These are phyloP conservation scores for Eudyptes chrysolophus DNA, from an alignment of 2,113 vertebrate species.

Conservation along the genomic window DNA sequence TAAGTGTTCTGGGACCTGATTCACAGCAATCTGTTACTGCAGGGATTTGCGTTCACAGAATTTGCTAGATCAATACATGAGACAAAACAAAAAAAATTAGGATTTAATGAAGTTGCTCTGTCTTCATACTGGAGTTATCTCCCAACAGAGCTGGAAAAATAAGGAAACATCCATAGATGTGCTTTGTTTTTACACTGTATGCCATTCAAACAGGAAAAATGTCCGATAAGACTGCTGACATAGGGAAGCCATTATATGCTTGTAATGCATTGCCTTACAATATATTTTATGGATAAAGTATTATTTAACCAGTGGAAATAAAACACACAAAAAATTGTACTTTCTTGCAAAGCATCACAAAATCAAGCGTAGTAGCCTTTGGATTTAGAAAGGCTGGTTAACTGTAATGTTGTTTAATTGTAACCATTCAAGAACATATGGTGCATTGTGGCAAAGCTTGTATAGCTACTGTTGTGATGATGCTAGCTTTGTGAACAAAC, in stretches of 20 bases:
- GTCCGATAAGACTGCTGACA: neutral
- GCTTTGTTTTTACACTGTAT: neutral
- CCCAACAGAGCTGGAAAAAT: neutral
- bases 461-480: neutral
- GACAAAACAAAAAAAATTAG: neutral
- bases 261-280: neutral
- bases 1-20: neutral
- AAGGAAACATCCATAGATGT: neutral
- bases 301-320: neutral
- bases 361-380: neutral
- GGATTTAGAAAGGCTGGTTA: neutral
- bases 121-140: neutral
- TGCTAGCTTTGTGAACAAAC: neutral
- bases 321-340: neutral
- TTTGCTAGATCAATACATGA: neutral
- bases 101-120: neutral
- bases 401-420: neutral
- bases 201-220: neutral
- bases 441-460: neutral
- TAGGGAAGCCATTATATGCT: neutral
- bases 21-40: neutral
- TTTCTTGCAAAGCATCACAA: neutral
- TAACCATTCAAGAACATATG: neutral
- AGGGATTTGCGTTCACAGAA: neutral
- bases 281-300: neutral